Conservation (phyloP, 1,140 invertebrate species). For the Diploscapter pachys region DNA sequence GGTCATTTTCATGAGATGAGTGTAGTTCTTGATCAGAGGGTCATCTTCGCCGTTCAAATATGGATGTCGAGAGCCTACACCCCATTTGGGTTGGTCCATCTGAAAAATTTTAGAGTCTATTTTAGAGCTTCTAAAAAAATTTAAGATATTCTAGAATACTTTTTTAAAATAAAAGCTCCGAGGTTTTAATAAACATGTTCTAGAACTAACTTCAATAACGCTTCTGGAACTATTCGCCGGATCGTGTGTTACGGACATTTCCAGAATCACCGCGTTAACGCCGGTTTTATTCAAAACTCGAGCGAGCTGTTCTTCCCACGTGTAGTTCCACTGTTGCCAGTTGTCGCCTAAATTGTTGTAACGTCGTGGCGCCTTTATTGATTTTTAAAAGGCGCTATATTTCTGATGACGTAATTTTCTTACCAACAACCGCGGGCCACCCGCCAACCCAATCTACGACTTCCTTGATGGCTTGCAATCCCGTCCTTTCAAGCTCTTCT, state of each 20-base stretch:
- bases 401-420: background rate
- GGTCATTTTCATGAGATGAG: conserved; percentile 69
- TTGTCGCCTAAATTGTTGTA: conserved; percentile 59
- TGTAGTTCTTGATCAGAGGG: conserved; percentile 61
- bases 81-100: conserved; percentile 83
- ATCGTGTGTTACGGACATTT: conserved; percentile 82
- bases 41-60: conserved; percentile 66
- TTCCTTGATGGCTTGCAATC: conserved; percentile 30
- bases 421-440: conserved; percentile 78
- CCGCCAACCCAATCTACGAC: conserved; percentile 76
- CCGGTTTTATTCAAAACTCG: conserved; percentile 70
- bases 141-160: no score
- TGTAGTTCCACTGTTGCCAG: conserved; percentile 70
- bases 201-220: conserved; percentile 15
- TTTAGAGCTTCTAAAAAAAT: background rate
- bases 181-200: background rate
- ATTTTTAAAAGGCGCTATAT: background rate
- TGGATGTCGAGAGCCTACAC: conserved; percentile 79
- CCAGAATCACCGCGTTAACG: conserved; percentile 84
- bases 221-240: conserved; percentile 70
- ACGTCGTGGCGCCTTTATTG: background rate
- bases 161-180: no score
- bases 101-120: conserved; percentile 27
- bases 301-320: conserved; percentile 77
- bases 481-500: conserved; percentile 39